Percentiles rank a stretch among this genome's conserved stretches.
Conservation (phyloP, 2,113 vertebrate species). For the Nothoprocta perdicaria region DNA sequence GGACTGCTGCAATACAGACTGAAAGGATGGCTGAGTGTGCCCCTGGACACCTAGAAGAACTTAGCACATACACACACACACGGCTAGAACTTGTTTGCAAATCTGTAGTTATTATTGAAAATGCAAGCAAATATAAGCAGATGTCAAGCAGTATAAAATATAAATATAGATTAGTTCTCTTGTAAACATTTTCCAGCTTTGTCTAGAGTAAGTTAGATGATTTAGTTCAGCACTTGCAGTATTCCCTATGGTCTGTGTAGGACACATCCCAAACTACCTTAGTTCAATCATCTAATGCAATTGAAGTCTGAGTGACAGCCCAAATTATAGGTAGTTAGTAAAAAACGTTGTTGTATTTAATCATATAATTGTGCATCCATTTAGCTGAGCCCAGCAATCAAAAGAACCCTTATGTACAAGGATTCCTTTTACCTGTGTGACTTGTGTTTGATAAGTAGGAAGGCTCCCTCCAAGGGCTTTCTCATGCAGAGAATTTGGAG, state of each 20-base stretch:
- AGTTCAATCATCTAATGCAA: slow-evolving; percentile 58
- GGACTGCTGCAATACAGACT: neutral
- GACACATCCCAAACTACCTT: slow-evolving; percentile 30
- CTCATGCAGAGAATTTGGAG: neutral
- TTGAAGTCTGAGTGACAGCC: slow-evolving; percentile 55
- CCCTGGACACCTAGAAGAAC: neutral
- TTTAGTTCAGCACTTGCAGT: slow-evolving; percentile 2
- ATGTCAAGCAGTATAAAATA: neutral
- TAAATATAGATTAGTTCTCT: neutral
- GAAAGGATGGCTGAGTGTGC: neutral
- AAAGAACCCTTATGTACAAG: slow-evolving; percentile 48
- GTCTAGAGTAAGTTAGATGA: neutral
- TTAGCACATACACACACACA: neutral
- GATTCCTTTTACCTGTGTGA: slow-evolving; percentile 43
- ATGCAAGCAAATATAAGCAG: neutral
- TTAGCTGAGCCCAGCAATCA: slow-evolving; percentile 51
- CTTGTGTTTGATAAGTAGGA: neutral
- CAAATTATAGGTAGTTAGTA: slow-evolving; percentile 56
- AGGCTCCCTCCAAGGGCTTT: neutral
- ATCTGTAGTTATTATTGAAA: neutral
- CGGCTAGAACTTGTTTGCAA: neutral
- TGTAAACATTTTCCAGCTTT: slow-evolving; percentile 9
- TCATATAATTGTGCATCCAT: slow-evolving; percentile 64
- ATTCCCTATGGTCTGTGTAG: slow-evolving; percentile 20
- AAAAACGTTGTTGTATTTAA: slow-evolving; percentile 59